A percentile compares a stretch with the other conserved stretches of the same genome.
These are phyloP conservation scores for Myzus persicae DNA, from an alignment of 1,140 invertebrate genomes.

Conservation along the genomic window DNA sequence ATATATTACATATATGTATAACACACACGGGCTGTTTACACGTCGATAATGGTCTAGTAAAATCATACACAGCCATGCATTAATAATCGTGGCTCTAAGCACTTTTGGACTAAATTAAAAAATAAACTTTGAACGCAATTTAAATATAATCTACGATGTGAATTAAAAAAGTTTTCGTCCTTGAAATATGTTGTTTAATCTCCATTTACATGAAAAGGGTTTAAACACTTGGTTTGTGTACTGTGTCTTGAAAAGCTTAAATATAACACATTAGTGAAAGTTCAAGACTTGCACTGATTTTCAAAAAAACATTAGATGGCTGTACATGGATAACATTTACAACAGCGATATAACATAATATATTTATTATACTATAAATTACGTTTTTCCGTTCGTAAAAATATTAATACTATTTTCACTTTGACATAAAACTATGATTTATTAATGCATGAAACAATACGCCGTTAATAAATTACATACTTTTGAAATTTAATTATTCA, in stretches of 20 bases:
- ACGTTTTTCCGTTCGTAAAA: not conserved
- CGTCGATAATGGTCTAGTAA: constrained; percentile 23
- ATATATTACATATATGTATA: not conserved
- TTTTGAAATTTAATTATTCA: constrained; percentile 21
- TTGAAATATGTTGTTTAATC: constrained; percentile 12
- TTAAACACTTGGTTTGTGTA: constrained; percentile 32
- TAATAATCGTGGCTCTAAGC: constrained; percentile 44
- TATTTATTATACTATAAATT: constrained; percentile 27
- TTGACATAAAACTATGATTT: constrained; percentile 16
- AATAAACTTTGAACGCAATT: not conserved
- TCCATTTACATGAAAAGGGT: constrained; percentile 31
- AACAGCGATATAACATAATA: not conserved
- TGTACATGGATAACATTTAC: not conserved
- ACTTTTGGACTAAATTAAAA: constrained; percentile 29
- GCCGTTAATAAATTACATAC: not conserved
- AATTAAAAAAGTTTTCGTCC: constrained; percentile 33
- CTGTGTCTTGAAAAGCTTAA: not conserved
- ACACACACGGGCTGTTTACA: not conserved
- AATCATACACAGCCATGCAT: not conserved
- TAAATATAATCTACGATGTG: not conserved
- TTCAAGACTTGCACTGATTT: not conserved
- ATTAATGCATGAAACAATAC: not conserved
- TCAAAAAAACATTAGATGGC: not conserved
- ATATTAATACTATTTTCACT: constrained; percentile 1
- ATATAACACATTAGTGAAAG: not conserved